Evolutionary conservation across 2,888 invertebrate genomes (phyloP), one percentile per base, ranked within the genome.

Genomic region (Cosmia trapezina): DNA sequence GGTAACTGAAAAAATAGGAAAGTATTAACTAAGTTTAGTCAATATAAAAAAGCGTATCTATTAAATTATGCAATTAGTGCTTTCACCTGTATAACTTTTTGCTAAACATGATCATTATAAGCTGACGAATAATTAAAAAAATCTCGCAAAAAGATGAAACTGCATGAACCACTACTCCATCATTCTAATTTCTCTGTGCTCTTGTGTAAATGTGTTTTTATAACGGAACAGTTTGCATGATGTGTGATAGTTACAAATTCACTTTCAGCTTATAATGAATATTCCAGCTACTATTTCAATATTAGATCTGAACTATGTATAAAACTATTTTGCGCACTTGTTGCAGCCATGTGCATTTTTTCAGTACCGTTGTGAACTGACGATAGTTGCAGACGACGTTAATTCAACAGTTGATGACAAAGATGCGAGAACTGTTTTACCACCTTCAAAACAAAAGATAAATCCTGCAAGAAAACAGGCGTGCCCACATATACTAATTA

Each of bases 71-170:
- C 41, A 81, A 61, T 60, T 72, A 65, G 53, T 78, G 41, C 78
- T 78, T 81, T 69, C 81, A 78, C 74, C 68, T 66, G n/a, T 54
- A 22, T 14, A n/a, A 28, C 41, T 70, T 78, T 64, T 59, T 75
- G 49, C 49, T 19, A 14, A 17, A 43, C 14, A 37, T 19, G 1
- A 60, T 41, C 17, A 17, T 47, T 3, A n/a, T 28, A 28, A 45
- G 8, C 12, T n/a, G 49, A 12, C 14, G 14, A 61, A 47, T 37
- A 9, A n/a, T 41, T n/a, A 51, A 51, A n/a, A 56, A 33, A 49
- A 33, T n/a, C 60, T 45, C 22, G 2, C 12, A 65, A 47, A 49
- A 28, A 45, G 1, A 51, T 33, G 11, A 45, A 56, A 43, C 12
- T 22, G 4, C 22, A 11, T 51, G 19, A 4, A 70, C 19, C 19